Evolutionary conservation across 1,140 invertebrate genomes (phyloP).

Genomic region (Anastatus disparis): DNA sequence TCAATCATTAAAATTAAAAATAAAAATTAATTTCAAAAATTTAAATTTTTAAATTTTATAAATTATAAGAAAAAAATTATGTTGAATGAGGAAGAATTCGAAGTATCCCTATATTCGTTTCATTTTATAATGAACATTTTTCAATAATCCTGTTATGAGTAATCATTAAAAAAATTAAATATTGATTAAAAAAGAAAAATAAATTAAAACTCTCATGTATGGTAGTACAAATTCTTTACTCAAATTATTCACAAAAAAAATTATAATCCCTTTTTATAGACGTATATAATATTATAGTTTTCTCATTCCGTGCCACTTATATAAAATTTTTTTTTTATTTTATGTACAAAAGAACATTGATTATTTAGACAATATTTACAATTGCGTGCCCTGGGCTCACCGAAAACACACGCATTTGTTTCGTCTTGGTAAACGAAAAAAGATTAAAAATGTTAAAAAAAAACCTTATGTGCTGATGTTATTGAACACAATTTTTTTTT

Average conservation of each 20-base stretch:
- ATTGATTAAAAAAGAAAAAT: not conserved
- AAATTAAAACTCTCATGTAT: not conserved
- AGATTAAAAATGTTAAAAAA: not conserved
- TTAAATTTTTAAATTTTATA: too few species aligned
- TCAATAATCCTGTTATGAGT: too few species aligned
- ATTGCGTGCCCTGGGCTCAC: not conserved
- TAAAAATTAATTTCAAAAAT: too few species aligned
- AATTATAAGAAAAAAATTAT: too few species aligned
- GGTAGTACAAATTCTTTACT: slow-evolving; percentile 20
- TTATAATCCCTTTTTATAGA: slow-evolving; percentile 12
- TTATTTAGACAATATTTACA: slow-evolving; percentile 33
- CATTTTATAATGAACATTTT: too few species aligned
- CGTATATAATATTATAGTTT: slow-evolving; percentile 12
- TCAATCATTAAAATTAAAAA: too few species aligned
- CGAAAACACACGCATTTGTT: not conserved
- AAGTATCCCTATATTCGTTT: too few species aligned
- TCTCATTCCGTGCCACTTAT: slow-evolving; percentile 22
- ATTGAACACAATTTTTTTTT: too few species aligned
- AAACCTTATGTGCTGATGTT: not conserved
- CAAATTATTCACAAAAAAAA: slow-evolving; percentile 15
- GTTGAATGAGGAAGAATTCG: too few species aligned
- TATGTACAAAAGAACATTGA: slow-evolving; percentile 26
- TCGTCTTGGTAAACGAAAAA: slow-evolving; percentile 26
- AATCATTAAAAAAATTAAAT: too few species aligned
- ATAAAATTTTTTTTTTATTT: slow-evolving; percentile 19